A percentile compares a stretch with the other conserved stretches of the same genome.
phyloP scores from a whole-genome alignment of 2,797 vertebrate genomes.

The Dendrocincla tyrannina region DNA sequence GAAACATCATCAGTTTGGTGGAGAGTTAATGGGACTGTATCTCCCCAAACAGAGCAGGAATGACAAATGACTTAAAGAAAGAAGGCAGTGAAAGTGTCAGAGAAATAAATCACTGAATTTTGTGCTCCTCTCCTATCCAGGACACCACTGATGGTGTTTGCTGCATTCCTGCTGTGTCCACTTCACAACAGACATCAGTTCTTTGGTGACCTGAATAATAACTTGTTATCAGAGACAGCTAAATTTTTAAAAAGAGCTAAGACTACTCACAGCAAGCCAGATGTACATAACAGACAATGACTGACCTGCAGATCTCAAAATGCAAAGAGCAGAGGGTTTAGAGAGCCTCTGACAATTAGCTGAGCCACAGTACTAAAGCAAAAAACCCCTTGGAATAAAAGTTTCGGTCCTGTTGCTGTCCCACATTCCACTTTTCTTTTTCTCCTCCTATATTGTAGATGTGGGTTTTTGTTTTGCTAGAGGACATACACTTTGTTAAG shows the following conservation, averaged over 20 bases:
- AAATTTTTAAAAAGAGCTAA: background rate
- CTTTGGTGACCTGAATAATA: background rate
- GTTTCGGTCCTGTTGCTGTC: background rate
- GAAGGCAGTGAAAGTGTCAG: background rate
- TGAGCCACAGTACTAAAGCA: background rate
- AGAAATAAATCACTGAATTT: background rate
- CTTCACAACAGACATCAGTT: background rate
- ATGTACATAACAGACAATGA: background rate
- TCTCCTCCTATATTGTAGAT: background rate
- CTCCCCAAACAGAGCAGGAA: background rate
- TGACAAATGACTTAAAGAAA: background rate
- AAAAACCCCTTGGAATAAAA: background rate
- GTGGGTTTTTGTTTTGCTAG: background rate
- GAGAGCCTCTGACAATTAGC: background rate
- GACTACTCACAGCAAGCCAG: background rate
- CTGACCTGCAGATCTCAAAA: background rate
- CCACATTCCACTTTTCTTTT: background rate
- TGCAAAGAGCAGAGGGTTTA: background rate
- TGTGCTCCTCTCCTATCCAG: background rate
- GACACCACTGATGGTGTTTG: background rate
- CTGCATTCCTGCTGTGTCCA: background rate
- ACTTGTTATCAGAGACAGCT: background rate
- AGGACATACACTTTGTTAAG: background rate
- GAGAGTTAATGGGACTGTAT: background rate
- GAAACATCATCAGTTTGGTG: background rate